A percentile compares a stretch with the other conserved stretches of the same genome.
phyloP scores from a whole-genome alignment of 2,888 invertebrate species.

The Phymatocera aterrima region DNA sequence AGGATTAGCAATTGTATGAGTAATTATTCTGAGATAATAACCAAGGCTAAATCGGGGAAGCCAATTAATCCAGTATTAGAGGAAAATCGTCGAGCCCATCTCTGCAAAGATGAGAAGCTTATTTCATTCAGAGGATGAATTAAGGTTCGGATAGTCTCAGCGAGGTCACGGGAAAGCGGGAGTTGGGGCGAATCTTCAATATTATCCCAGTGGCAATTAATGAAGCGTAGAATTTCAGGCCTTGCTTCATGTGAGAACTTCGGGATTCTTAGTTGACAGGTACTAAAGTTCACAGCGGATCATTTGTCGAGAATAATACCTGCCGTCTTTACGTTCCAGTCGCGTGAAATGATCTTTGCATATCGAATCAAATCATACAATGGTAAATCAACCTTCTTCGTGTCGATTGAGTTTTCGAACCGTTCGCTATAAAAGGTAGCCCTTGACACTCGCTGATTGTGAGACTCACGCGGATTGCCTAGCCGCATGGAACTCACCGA shows the following conservation, averaged over 20 bases:
- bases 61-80: slow-evolving; percentile 15
- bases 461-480: slow-evolving; percentile 8
- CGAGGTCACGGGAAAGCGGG: not conserved
- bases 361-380: slow-evolving; percentile 14
- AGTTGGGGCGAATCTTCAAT: slow-evolving; percentile 12
- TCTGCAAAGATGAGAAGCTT: slow-evolving; percentile 27
- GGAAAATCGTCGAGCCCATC: not conserved
- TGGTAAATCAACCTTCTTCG: not conserved
- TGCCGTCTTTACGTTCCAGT: not conserved
- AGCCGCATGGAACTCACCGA: slow-evolving; percentile 27
- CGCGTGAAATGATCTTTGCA: slow-evolving; percentile 8
- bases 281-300: slow-evolving; percentile 8
- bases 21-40: slow-evolving; percentile 1
- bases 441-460: slow-evolving; percentile 10
- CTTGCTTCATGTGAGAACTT: slow-evolving; percentile 12
- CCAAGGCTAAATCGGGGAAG: not conserved
- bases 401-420: slow-evolving; percentile 9
- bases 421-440: slow-evolving; percentile 2
- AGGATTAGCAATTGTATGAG: not conserved
- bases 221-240: slow-evolving; percentile 10
- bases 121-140: slow-evolving; percentile 23
- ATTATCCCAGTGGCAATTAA: slow-evolving; percentile 34
- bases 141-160: slow-evolving; percentile 16
- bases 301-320: slow-evolving; percentile 12
- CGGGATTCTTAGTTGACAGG: not conserved